Conservation (phyloP, 2,113 vertebrate species). For the Apodemus sylvaticus region DNA sequence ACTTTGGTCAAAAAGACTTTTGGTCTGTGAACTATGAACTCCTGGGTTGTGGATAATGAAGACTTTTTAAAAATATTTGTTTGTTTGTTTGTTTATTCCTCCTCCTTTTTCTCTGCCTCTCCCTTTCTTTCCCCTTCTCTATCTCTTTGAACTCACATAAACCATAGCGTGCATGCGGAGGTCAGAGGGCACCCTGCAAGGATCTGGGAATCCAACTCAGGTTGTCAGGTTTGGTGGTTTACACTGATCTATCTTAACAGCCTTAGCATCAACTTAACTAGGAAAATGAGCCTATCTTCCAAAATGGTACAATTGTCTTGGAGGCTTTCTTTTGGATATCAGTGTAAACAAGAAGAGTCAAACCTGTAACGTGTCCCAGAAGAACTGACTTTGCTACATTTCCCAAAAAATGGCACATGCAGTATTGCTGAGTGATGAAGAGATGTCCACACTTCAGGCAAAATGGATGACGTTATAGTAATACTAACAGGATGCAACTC, state of each 20-base stretch:
- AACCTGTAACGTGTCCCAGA: conserved; percentile 43
- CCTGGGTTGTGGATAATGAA: background rate
- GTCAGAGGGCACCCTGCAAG: background rate
- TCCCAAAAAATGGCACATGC: conserved; percentile 66
- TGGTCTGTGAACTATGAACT: conserved; percentile 12
- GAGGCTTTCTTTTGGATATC: background rate
- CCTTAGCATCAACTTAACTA: background rate
- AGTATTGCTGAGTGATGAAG: conserved; percentile 64
- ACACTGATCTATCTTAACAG: background rate
- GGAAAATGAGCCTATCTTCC: background rate
- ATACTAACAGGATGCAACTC: conserved; percentile 70
- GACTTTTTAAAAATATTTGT: background rate
- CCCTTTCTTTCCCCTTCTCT: background rate
- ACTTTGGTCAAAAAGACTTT: background rate
- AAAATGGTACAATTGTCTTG: background rate
- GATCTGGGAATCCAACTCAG: background rate
- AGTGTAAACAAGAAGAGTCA: conserved; percentile 19
- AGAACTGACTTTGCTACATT: conserved; percentile 45
- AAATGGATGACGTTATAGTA: conserved; percentile 73
- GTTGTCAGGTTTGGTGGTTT: background rate
- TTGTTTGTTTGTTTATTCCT: background rate
- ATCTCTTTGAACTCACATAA: background rate
- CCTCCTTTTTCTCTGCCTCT: background rate
- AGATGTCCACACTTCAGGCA: conserved; percentile 61
- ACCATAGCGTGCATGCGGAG: background rate